phyloP scores from a whole-genome alignment of 1,140 invertebrate species.

The Drosophila sp. region DNA sequence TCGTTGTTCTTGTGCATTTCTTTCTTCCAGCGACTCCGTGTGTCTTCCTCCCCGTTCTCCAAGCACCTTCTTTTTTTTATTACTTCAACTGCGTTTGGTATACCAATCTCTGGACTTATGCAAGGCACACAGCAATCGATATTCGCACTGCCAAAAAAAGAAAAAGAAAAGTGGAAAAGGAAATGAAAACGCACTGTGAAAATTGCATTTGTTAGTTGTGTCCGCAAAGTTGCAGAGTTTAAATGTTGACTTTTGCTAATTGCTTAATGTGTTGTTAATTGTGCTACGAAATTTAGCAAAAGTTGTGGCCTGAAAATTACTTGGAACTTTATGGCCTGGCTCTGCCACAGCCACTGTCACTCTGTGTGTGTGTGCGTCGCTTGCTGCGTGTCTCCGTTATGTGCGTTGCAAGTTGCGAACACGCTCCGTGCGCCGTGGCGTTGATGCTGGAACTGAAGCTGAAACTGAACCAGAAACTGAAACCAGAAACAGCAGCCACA shows the following conservation, averaged over 20 bases:
- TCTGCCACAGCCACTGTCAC: conserved; percentile 15
- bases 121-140: conserved; percentile 82
- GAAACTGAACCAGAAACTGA: not conserved
- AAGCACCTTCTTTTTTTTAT: not conserved
- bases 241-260: conserved; percentile 6
- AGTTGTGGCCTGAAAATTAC: conserved; percentile 32
- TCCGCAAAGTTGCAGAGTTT: not conserved
- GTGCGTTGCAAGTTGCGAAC: conserved; percentile 20
- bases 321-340: conserved; percentile 8
- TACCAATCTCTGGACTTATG: conserved; percentile 76
- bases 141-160: conserved; percentile 73
- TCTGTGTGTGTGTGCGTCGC: conserved; percentile 18
- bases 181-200: conserved; percentile 39
- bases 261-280: conserved; percentile 38
- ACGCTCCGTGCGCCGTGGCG: conserved; percentile 63
- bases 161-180: conserved; percentile 30
- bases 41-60: conserved; percentile 1
- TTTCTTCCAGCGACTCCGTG: conserved; percentile 12
- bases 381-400: conserved; percentile 4
- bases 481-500: conserved; percentile 4
- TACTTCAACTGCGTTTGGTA: conserved; percentile 43
- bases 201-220: not conserved
- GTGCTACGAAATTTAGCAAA: conserved; percentile 27
- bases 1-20: conserved; percentile 59
- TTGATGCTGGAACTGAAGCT: conserved; percentile 74